Evolutionary conservation across 2,797 vertebrate genomes (phyloP), one percentile per base, ranked within the genome.

Genomic region (Enteromius unitaeniatus): DNA sequence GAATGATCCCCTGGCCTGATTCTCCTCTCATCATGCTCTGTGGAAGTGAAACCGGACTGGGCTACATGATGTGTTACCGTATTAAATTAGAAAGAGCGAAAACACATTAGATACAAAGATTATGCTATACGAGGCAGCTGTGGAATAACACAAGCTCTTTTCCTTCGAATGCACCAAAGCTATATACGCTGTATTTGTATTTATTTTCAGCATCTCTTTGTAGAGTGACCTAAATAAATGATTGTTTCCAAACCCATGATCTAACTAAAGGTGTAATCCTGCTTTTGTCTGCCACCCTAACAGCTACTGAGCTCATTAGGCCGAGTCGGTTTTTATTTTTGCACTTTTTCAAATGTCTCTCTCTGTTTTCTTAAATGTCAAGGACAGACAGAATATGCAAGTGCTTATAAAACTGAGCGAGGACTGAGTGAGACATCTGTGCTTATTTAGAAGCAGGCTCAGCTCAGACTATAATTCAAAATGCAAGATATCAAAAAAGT

Each of bases 141-240:
- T 31, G 26, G 28, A 51, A 74, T 60, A 60, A 72, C 68, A 72
- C 28, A 26, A 74, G 45, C 31, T 37, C 47, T n/a, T 9, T 83
- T 77, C 74, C 51, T 45, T 37, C 6, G 26, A 83, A 70, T 60
- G 64, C 82, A 78, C 31, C 47, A 76, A 67, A 69, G 37, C 62
- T 68, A 58, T 69, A 28, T 31, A 15, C 0, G 5, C 1, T 23
- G 3, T 15, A 75, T 73, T 37, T 11, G 26, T 49, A 31, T 64
- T 21, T 64, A 83, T 76, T 37, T 76, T 83, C 34, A 75, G 60
- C 28, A 67, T 79, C 8, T 70, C 42, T 81, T 49, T 79, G 53
- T 72, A 82, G 79, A 76, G 69, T 85, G 87, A 86, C 84, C 84
- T 70, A 87, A 83, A 87, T 84, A 82, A 82, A 85, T 79, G 28